Evolutionary conservation across 35 echinoderm and acorn worm species (phyloP), one percentile per base, ranked within the genome.

Genomic region (Strongylocentrotus purpuratus): DNA sequence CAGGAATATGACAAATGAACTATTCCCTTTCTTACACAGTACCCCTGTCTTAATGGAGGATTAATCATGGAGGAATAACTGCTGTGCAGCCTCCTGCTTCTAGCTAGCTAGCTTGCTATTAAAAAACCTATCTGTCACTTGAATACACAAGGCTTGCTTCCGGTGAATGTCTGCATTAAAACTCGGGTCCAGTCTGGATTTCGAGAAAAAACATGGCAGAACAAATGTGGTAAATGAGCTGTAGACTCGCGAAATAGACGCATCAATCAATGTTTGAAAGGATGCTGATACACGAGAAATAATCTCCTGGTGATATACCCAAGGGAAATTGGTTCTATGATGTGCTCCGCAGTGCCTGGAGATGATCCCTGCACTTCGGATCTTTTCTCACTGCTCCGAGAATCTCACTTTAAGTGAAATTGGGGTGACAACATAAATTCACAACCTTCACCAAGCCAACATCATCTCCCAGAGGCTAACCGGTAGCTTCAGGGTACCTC

Each of bases 31-130:
- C 4, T 28, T 3, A 78, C 65, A 78, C 65, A 28, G 5, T 78
- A 78, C 65, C 65, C 65, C 65, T 78, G 65, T 78, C 65, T 7
- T 78, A 78, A 78, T 78, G 65, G 65, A n/a, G 65, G 20, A 18
- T 78, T 78, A 78, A 78, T 78, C 4, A 78, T n/a, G 65, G 65
- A 78, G 65, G 65, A n/a, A 78, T 78, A 78, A 78, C 65, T 78
- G 22, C 7, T 4, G 20, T 4, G 65, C 4, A 78, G 65, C 65
- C 28, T 78, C 65, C 65, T 78, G 65, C 65, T 78, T n/a, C 65
- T 78, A n/a, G 65, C 65, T 78, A 22, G 18, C 65, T 55, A 55
- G 50, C 50, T 55, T 28, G 20, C 28, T 78, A 0, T 78, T 78
- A 22, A 28, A 89, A 28, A 89, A 46, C 18, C 31, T 15, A 35